These are phyloP conservation scores for Andrena bicolor DNA, from an alignment of 2,888 invertebrate species.

Conservation along the genomic window DNA sequence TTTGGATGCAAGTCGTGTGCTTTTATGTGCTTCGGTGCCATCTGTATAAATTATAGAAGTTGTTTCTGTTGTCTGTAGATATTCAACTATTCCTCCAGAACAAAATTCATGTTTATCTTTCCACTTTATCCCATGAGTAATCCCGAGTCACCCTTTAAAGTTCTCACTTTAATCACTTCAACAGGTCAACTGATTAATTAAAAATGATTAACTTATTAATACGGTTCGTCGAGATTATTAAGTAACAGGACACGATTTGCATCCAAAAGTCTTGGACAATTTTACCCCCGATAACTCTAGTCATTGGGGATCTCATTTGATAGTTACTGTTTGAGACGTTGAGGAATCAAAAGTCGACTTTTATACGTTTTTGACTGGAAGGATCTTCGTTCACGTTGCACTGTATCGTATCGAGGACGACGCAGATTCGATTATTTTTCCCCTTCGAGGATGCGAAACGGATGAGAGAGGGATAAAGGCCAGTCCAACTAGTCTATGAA, in stretches of 20 bases:
- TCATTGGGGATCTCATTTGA: slow-evolving; percentile 26
- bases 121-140: no score
- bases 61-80: neutral
- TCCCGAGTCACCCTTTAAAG: no score
- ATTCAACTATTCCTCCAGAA: no score
- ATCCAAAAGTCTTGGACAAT: neutral
- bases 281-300: neutral
- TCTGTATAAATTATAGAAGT: neutral
- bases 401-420: slow-evolving; percentile 15
- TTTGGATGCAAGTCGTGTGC: neutral
- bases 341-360: slow-evolving; percentile 63
- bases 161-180: neutral
- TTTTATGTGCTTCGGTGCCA: neutral
- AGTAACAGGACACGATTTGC: neutral
- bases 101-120: no score
- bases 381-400: slow-evolving; percentile 39
- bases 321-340: slow-evolving; percentile 31
- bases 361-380: slow-evolving; percentile 64
- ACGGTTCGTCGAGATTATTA: neutral
- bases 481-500: slow-evolving; percentile 28
- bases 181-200: neutral
- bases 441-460: neutral
- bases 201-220: no score
- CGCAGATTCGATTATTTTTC: slow-evolving; percentile 29
- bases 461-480: neutral